These are phyloP conservation scores for Acyrthosiphon pisum DNA, from an alignment of 1,140 invertebrate species.

Conservation along the genomic window DNA sequence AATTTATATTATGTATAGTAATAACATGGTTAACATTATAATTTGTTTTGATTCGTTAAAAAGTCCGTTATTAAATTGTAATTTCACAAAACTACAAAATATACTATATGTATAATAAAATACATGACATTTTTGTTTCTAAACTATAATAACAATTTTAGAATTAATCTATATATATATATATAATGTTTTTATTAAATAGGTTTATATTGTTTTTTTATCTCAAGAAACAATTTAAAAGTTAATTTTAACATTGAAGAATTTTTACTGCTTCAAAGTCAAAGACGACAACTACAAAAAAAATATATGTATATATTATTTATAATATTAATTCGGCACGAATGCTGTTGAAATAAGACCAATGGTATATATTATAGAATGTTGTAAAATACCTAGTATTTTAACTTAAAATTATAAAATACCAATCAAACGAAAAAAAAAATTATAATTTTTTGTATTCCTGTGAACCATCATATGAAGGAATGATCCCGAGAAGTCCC, in stretches of 20 bases:
- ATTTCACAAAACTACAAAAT: neutral
- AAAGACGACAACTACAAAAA: neutral
- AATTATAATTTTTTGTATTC: too few relatives aligned
- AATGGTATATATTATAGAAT: neutral
- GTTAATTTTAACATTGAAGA: neutral
- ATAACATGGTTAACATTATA: too few relatives aligned
- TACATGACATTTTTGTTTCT: too few relatives aligned
- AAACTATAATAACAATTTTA: neutral
- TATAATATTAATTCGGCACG: neutral
- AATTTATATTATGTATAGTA: neutral
- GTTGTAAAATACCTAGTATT: neutral
- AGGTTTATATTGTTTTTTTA: neutral
- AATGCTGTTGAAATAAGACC: neutral
- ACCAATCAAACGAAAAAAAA: neutral
- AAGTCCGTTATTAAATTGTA: neutral
- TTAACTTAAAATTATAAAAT: neutral
- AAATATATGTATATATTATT: neutral
- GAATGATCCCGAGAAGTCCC: too few relatives aligned
- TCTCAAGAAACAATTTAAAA: neutral
- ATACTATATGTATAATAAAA: neutral
- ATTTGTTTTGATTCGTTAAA: too few relatives aligned
- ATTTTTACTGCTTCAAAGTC: neutral
- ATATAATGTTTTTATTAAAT: neutral
- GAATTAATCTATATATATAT: neutral
- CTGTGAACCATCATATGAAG: too few relatives aligned